These are phyloP conservation scores for Phengaris arion DNA, from an alignment of 2,888 invertebrate genomes.

Conservation along the genomic window DNA sequence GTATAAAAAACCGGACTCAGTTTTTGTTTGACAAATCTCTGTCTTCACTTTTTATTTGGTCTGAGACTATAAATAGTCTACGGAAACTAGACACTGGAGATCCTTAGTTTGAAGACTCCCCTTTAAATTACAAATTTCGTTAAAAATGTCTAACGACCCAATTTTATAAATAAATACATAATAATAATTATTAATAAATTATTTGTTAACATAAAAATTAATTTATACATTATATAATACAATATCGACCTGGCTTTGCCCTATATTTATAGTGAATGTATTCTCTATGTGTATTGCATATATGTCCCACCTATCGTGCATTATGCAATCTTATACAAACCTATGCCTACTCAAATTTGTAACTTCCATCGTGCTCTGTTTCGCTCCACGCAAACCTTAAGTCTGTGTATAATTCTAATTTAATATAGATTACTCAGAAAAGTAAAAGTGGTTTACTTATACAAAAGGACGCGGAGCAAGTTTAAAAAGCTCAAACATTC, in stretches of 20 bases:
- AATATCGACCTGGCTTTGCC: slow-evolving; percentile 13
- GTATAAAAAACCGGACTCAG: too few relatives aligned
- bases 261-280: slow-evolving; percentile 11
- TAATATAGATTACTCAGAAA: background rate
- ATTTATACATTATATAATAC: background rate
- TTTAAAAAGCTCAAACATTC: too few relatives aligned
- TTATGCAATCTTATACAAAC: slow-evolving; percentile 52
- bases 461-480: too few relatives aligned
- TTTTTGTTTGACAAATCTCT: too few relatives aligned
- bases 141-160: background rate
- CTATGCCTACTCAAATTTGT: slow-evolving; percentile 74
- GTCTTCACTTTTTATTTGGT: too few relatives aligned
- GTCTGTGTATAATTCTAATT: slow-evolving; percentile 26
- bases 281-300: slow-evolving; percentile 66
- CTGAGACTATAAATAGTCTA: too few relatives aligned
- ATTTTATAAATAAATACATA: background rate
- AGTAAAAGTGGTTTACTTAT: too few relatives aligned
- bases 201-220: background rate
- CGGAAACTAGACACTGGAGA: too few relatives aligned
- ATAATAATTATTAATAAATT: background rate
- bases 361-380: slow-evolving; percentile 78
- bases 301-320: slow-evolving; percentile 69
- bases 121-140: background rate
- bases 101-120: too few relatives aligned
- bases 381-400: slow-evolving; percentile 52